Base-by-base conservation (phyloP, 2,113 vertebrate genomes). In the Pachypanchax playfairii region DNA sequence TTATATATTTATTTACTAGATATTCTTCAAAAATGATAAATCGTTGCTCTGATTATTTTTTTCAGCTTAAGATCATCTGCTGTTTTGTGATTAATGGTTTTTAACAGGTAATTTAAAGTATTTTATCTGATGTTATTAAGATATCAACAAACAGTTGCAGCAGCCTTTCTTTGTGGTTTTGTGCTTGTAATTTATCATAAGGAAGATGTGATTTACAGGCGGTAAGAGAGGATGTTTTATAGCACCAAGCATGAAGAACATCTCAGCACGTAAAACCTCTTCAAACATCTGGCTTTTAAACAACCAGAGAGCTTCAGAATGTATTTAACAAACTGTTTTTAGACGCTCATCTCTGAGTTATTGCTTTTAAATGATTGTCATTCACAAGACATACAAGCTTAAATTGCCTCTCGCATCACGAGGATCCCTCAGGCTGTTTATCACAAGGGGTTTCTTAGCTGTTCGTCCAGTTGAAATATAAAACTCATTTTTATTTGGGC, bases 401-500 rank as follows among this genome's bases (percentile, higher is more conserved):
- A 56, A 63, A 76, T 47, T 62, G 61, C 44, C 25, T 70, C 49
- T 61, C 41, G 46, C 57, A 56, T 54, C 39, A 13, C 50, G 47
- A 41, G 38, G n/a, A 70, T 58, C 50, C 70, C 54, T 61, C 50
- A 28, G 55, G 80, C 61, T 62, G 41, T 56, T 51, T n/a, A 60
- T 24, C 26, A 14, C 22, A 35, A 22, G 1, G 5, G 35, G 44
- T 71, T 74, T 47, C 41, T 48, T 15, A 20, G 55, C 43, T 72
- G 57, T 56, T 53, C 73, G 52, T 33, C 11, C 72, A 50, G 62
- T 72, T 64, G 56, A 71, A 65, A 75, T n/a, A 73, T 76, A 36
- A 46, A 69, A 36, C 39, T 41, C 53, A 62, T 73, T 57, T 82
- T 79, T 71, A 73, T 69, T 78, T 75, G 55, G 4, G 35, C 26